These are phyloP conservation scores for Cremastinae sp. DNA, from an alignment of 2,888 invertebrate genomes.

Conservation along the genomic window DNA sequence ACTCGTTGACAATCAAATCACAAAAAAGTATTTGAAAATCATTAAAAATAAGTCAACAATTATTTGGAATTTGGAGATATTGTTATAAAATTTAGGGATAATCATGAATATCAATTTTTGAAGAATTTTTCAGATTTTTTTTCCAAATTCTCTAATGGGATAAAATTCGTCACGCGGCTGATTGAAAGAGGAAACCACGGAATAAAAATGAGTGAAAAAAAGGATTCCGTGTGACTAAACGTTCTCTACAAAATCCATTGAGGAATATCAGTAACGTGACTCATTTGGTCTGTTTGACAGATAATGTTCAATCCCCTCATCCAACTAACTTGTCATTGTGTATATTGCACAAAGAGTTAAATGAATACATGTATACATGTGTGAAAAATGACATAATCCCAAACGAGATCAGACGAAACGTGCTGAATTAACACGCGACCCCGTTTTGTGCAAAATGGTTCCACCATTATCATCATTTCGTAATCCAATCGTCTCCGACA, in stretches of 20 bases:
- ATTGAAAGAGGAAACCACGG: too few species aligned
- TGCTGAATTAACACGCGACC: slow-evolving; percentile 43
- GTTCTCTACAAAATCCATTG: slow-evolving; percentile 2
- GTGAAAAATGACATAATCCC: slow-evolving; percentile 45
- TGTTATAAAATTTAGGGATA: too few species aligned
- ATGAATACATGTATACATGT: neutral
- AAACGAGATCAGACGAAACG: slow-evolving; percentile 46
- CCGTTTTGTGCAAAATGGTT: slow-evolving; percentile 28
- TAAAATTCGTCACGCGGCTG: neutral
- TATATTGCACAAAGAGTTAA: neutral
- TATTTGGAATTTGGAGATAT: too few species aligned
- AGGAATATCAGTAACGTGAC: slow-evolving; percentile 23
- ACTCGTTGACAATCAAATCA: too few species aligned
- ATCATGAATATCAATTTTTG: too few species aligned
- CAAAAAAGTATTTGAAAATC: too few species aligned
- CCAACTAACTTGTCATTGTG: neutral
- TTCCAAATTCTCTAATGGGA: too few species aligned
- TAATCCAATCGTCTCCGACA: slow-evolving; percentile 15
- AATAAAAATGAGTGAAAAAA: too few species aligned
- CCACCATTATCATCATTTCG: slow-evolving; percentile 31
- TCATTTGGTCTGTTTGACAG: slow-evolving; percentile 23
- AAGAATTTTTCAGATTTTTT: too few species aligned
- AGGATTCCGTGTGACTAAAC: neutral
- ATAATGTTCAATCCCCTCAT: slow-evolving; percentile 16
- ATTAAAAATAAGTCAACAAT: too few species aligned